These are phyloP conservation scores for Sclerodermus sp. DNA, from an alignment of 2,888 invertebrate species.

Conservation along the genomic window DNA sequence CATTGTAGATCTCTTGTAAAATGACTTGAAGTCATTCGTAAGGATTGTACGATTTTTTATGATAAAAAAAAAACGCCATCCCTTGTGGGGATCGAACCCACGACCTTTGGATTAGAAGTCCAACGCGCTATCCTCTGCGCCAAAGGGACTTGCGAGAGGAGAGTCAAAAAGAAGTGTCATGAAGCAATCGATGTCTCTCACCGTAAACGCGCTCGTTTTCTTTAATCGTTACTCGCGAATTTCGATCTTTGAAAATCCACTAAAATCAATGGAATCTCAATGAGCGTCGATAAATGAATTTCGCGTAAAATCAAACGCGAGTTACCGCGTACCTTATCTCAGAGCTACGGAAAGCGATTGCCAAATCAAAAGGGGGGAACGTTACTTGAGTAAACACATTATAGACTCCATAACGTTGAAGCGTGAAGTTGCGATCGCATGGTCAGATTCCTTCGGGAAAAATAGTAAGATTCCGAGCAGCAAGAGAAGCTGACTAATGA, in stretches of 20 bases:
- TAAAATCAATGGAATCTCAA: no score
- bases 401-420: constrained; percentile 11
- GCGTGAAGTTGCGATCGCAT: constrained; percentile 2
- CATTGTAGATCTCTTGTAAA: no score
- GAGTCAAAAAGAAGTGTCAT: neutral
- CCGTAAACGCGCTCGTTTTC: no score
- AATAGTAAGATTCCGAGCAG: constrained; percentile 30
- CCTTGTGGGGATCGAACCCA: constrained; percentile 57
- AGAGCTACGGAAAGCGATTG: no score
- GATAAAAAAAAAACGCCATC: constrained; percentile 40
- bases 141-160: constrained; percentile 45
- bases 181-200: no score
- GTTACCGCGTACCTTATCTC: no score
- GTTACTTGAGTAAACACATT: constrained; percentile 7
- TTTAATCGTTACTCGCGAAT: no score
- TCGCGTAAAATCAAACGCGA: no score
- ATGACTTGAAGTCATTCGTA: no score
- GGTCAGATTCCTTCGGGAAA: constrained; percentile 28
- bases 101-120: constrained; percentile 57
- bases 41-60: neutral
- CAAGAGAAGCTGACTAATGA: constrained; percentile 31
- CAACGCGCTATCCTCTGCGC: constrained; percentile 57
- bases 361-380: no score
- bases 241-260: no score
- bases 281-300: no score